Evolutionary conservation across 2,113 vertebrate genomes (phyloP).

Genomic region (Peromyscus californicus): DNA sequence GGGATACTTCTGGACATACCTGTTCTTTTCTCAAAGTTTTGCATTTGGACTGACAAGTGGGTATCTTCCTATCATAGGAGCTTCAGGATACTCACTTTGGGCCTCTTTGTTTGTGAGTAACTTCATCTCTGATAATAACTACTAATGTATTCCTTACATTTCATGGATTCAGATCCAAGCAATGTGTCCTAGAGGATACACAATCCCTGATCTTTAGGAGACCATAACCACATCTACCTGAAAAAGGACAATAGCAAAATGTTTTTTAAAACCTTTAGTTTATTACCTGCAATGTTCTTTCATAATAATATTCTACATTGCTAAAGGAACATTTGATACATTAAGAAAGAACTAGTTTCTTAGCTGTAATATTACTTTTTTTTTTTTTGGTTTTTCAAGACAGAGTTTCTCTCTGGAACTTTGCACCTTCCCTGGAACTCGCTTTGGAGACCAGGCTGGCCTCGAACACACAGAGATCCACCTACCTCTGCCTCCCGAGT

Average conservation of each 20-base stretch:
- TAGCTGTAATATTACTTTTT: not conserved
- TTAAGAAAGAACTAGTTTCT: not conserved
- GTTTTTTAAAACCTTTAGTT: not conserved
- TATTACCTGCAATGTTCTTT: not conserved
- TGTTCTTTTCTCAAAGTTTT: fast-evolving
- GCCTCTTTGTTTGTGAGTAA: constrained; percentile 59
- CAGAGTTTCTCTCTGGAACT: too few relatives aligned
- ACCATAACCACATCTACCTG: not conserved
- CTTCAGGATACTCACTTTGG: constrained; percentile 44
- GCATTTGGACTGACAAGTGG: fast-evolving
- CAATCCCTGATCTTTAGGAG: not conserved
- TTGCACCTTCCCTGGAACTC: too few relatives aligned
- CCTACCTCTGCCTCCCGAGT: too few relatives aligned
- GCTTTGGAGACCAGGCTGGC: too few relatives aligned
- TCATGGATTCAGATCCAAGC: not conserved
- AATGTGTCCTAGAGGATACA: not conserved
- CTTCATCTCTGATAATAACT: not conserved
- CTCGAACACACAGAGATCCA: too few relatives aligned
- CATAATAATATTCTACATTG: not conserved
- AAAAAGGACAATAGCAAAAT: not conserved
- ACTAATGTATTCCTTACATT: not conserved
- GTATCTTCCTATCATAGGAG: fast-evolving
- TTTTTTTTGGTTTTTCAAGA: too few relatives aligned
- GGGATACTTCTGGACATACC: constrained; percentile 19
- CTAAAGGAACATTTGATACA: not conserved